A percentile compares a stretch with the other conserved stretches of the same genome.
Evolutionary conservation across 2,888 invertebrate genomes (phyloP).

Genomic region (Lumbricus terrestris): DNA sequence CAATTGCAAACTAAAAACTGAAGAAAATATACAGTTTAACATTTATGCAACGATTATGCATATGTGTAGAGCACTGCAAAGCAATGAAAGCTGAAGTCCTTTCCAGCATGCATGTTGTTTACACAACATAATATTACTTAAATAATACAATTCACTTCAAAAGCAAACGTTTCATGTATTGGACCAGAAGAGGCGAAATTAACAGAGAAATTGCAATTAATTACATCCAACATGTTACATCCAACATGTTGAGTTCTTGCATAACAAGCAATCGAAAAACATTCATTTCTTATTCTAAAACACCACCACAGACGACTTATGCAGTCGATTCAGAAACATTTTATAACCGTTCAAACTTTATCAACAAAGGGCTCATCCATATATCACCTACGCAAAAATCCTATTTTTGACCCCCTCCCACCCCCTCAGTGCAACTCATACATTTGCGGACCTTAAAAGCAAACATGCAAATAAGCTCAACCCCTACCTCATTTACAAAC

Average conservation of each 20-base stretch:
- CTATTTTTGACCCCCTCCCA: too few species aligned
- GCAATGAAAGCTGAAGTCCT: background rate
- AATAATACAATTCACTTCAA: background rate
- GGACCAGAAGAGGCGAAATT: background rate
- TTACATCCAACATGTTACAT: background rate
- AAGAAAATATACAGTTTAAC: background rate
- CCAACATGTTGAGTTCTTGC: background rate
- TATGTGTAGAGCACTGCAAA: background rate
- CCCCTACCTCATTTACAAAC: too few species aligned
- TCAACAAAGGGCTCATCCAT: too few species aligned
- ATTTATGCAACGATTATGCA: background rate
- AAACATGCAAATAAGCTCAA: too few species aligned
- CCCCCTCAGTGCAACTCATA: too few species aligned
- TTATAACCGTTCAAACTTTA: background rate
- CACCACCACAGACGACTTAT: background rate
- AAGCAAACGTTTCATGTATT: background rate
- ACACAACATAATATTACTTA: too few species aligned
- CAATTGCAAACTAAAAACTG: background rate
- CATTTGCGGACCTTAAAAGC: too few species aligned
- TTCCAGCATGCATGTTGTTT: background rate
- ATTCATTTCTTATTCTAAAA: background rate
- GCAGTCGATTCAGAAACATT: background rate
- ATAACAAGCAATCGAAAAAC: background rate
- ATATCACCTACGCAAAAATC: too few species aligned
- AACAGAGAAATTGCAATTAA: background rate